Conservation (phyloP, 2,888 invertebrate species). For the Junonia oenone region DNA sequence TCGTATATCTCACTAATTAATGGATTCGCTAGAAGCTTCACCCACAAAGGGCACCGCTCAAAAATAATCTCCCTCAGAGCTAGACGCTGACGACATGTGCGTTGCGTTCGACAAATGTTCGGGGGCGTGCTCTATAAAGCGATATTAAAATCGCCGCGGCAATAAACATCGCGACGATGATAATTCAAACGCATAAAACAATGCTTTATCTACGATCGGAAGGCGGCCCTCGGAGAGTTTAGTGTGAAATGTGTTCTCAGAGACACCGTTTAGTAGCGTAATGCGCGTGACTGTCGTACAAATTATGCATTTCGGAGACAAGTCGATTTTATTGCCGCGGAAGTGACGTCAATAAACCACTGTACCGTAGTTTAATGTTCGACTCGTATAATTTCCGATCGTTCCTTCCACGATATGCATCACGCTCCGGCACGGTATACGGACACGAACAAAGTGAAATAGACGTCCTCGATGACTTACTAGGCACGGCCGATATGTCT, state of each 20-base stretch:
- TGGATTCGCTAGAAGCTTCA: constrained; percentile 70
- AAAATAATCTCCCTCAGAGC: constrained; percentile 33
- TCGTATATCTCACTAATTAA: constrained; percentile 77
- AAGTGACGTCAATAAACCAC: constrained; percentile 78
- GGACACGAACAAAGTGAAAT: constrained; percentile 33
- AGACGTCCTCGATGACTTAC: constrained; percentile 17
- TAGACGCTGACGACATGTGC: constrained; percentile 13
- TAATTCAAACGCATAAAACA: constrained; percentile 75
- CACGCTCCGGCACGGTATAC: constrained; percentile 48
- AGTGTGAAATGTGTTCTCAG: constrained; percentile 77
- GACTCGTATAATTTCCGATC: constrained; percentile 67
- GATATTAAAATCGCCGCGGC: constrained; percentile 67
- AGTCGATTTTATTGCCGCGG: constrained; percentile 74
- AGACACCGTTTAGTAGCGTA: constrained; percentile 77
- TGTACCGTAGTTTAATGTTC: constrained; percentile 70
- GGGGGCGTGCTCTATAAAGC: constrained; percentile 52
- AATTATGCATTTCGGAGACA: constrained; percentile 77
- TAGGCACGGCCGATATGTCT: constrained; percentile 7
- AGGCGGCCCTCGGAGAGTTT: constrained; percentile 44
- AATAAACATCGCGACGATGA: constrained; percentile 70
- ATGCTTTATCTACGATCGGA: constrained; percentile 70
- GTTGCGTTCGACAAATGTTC: constrained; percentile 2
- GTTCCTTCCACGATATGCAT: constrained; percentile 58
- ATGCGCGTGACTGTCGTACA: constrained; percentile 76
- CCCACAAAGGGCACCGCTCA: constrained; percentile 68